Evolutionary conservation across 1,140 invertebrate species (phyloP).

Genomic region (Triops longicaudatus): DNA sequence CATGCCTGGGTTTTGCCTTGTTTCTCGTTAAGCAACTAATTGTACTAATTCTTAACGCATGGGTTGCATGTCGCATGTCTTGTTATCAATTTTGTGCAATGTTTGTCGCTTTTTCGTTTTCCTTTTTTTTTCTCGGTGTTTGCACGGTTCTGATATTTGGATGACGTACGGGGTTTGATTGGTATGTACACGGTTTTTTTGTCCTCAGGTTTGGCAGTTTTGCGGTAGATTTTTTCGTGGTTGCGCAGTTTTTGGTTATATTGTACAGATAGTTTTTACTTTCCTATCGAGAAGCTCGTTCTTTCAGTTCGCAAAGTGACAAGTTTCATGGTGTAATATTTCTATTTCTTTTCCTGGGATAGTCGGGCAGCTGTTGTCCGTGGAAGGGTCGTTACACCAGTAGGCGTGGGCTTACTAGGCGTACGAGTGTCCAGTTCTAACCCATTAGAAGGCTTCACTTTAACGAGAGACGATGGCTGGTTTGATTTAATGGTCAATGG

Average conservation of each 20-base stretch:
- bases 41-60: neutral
- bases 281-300: neutral
- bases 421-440: slow-evolving; percentile 88
- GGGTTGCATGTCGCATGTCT: neutral
- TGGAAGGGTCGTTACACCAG: slow-evolving; percentile 84
- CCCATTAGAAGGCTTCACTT: slow-evolving; percentile 85
- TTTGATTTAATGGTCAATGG: slow-evolving; percentile 98
- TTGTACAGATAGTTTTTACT: too few relatives aligned
- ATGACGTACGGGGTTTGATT: too few relatives aligned
- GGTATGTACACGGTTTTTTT: too few relatives aligned
- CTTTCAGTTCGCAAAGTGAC: neutral
- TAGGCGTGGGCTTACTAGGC: slow-evolving; percentile 89
- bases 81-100: neutral
- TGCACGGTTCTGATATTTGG: neutral
- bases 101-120: neutral
- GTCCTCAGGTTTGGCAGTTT: too few relatives aligned
- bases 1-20: neutral
- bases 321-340: neutral
- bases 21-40: neutral
- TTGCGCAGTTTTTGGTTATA: too few relatives aligned
- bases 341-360: slow-evolving; percentile 31
- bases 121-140: neutral
- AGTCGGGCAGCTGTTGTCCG: slow-evolving; percentile 97
- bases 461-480: slow-evolving; percentile 89
- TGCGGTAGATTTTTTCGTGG: too few relatives aligned